phyloP scores from a whole-genome alignment of 2,113 vertebrate species.

The Perognathus longimembris region DNA sequence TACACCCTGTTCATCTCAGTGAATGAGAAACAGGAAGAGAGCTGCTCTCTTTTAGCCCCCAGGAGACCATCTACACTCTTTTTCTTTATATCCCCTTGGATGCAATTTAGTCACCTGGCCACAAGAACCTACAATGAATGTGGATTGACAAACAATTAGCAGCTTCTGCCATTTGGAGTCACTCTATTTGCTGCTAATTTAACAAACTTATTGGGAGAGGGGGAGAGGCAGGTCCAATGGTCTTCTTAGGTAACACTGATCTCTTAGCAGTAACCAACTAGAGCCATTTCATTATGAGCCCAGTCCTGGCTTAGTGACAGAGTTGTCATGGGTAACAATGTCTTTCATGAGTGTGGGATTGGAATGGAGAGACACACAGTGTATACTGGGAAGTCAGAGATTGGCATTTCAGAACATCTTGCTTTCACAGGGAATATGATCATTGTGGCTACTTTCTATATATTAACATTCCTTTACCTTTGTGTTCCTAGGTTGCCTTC shows the following conservation, averaged over 20 bases:
- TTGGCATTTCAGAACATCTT: neutral
- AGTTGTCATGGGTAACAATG: neutral
- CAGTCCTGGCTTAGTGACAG: neutral
- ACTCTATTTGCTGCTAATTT: neutral
- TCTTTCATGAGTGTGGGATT: neutral
- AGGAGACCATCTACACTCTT: neutral
- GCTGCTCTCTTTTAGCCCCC: neutral
- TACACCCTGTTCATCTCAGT: neutral
- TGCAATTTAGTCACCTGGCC: neutral
- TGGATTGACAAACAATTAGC: neutral
- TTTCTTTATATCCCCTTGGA: neutral
- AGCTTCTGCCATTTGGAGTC: neutral
- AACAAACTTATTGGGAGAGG: neutral
- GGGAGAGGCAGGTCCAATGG: neutral
- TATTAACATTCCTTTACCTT: neutral
- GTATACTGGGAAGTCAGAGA: neutral
- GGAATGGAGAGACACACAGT: too few species aligned
- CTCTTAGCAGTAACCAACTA: neutral
- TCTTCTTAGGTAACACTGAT: neutral
- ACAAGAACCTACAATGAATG: neutral
- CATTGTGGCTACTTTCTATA: neutral
- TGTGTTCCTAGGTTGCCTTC: neutral
- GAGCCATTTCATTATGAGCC: neutral
- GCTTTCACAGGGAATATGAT: neutral
- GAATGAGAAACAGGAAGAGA: neutral